Conservation (phyloP, 2,888 invertebrate genomes). For the Lucinisca nassula region DNA sequence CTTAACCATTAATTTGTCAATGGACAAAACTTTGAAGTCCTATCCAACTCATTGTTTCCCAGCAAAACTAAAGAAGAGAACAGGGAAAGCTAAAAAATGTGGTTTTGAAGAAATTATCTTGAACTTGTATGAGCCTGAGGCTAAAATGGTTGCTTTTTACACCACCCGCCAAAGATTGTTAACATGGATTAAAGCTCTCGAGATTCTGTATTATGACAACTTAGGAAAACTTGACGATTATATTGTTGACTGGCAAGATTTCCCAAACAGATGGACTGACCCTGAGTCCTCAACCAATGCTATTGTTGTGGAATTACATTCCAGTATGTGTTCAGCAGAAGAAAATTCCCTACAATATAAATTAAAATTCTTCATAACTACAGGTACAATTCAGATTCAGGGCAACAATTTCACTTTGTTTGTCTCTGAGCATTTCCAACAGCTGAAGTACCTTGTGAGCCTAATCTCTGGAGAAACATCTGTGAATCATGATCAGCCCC, state of each 20-base stretch:
- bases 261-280: background rate
- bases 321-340: background rate
- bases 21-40: too few species aligned
- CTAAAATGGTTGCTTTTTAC: background rate
- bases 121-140: background rate
- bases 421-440: background rate
- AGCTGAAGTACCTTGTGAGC: background rate
- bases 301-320: background rate
- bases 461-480: background rate
- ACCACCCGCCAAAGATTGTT: background rate
- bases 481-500: background rate
- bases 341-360: background rate
- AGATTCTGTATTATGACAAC: background rate
- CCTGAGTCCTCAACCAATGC: background rate
- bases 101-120: too few species aligned
- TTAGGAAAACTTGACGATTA: background rate
- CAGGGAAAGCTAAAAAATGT: too few species aligned
- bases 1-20: too few species aligned
- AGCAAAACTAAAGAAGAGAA: too few species aligned
- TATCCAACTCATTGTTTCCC: too few species aligned
- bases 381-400: background rate
- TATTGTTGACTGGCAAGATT: background rate
- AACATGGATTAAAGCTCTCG: background rate
- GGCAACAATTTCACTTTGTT: background rate
- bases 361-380: background rate